Percentiles rank a stretch among this genome's conserved stretches.
Evolutionary conservation across 2,888 invertebrate species (phyloP).

Genomic region (Nomada ruficornis): DNA sequence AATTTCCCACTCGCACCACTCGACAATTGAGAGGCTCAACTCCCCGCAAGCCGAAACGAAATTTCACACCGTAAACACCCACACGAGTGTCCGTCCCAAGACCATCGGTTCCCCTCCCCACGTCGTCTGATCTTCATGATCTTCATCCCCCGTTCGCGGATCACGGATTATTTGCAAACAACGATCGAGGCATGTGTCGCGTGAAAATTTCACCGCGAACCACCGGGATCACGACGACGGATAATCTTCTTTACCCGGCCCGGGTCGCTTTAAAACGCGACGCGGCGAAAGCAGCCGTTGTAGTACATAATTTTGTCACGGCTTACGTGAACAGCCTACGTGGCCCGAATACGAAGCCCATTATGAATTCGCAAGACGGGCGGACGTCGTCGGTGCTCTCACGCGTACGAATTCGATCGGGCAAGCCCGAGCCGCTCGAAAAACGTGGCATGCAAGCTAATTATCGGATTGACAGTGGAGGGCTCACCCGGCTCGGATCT

Average conservation of each 20-base stretch:
- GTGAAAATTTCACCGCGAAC: constrained; percentile 5
- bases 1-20: no score
- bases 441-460: constrained; percentile 68
- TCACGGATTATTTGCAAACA: constrained; percentile 26
- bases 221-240: background rate
- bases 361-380: constrained; percentile 66
- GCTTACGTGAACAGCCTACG: constrained; percentile 63
- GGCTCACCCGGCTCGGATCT: constrained; percentile 48
- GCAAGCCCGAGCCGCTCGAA: constrained; percentile 27
- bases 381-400: constrained; percentile 21
- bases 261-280: constrained; percentile 39
- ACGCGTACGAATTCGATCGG: constrained; percentile 56
- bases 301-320: constrained; percentile 63
- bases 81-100: background rate
- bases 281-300: constrained; percentile 55
- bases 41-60: background rate
- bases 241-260: constrained; percentile 39
- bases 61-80: no score
- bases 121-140: background rate
- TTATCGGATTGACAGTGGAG: constrained; percentile 65
- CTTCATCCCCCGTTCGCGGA: background rate
- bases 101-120: background rate
- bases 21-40: no score
- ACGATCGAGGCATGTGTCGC: background rate
- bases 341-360: constrained; percentile 54